Evolutionary conservation across 2,113 vertebrate genomes (phyloP), one percentile per base, ranked within the genome.

Genomic region (Pseudopipra pipra): DNA sequence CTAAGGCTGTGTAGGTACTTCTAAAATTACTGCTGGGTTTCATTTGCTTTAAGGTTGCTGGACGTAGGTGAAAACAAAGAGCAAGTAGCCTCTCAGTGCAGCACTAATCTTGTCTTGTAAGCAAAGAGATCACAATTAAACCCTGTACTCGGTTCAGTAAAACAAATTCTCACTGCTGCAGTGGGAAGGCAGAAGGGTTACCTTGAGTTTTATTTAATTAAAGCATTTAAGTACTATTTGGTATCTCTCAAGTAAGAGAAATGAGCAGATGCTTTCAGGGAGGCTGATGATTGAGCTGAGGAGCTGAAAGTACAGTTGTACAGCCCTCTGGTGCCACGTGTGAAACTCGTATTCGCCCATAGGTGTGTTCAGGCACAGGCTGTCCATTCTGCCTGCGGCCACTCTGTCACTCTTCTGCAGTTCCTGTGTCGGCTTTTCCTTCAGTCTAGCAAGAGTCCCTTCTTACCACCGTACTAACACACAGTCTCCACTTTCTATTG

Each of bases 401-500:
- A 79, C 41, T 31, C 75, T 27, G 21, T 31, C 44, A 30, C 39
- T 92, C 76, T 66, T 46, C 76, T 46, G 90, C 71, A 67, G 52
- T 20, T 72, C 54, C 87, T 35, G n/a, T 12, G 55, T 9, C 65
- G 54, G 67, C 49, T 95, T 49, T 49, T 81, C 75, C 68, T 80
- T 81, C 84, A 22, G 54, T 51, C 62, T 33, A 12, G 16, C 31
- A 37, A 51, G 58, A 31, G 37, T 37, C 75, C 47, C 56, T n/a
- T 92, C 44, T 97, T 93, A 98, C 99, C 99, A 99, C 81, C 99
- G 98, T 52, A 99, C 99, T 79, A 99, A 71, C 4, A 99, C 96
- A 47, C 96, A 98, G 89, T 99, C 99, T 95, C 99, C 99, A 15
- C 98, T 98, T 93, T 99, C 99, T 87, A 99, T 97, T 43, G 99